Evolutionary conservation across 2,797 vertebrate genomes (phyloP), one percentile per base, ranked within the genome.

Genomic region (Hozukius guyotensis): DNA sequence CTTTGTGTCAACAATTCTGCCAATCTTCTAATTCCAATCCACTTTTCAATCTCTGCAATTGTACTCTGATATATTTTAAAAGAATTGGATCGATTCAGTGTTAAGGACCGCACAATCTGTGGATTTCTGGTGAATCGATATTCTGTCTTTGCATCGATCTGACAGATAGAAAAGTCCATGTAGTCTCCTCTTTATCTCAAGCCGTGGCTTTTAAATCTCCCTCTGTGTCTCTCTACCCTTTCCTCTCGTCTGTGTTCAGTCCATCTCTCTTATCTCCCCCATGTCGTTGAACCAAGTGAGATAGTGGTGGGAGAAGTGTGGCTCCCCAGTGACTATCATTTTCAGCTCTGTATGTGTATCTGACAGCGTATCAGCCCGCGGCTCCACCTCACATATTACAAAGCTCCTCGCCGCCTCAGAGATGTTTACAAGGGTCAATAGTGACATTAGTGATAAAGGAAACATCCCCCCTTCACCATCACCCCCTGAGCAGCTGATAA

Each of bases 371-470:
- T 91, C 92, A 75, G 84, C 85, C 75, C 55, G 16, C 79, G 4
- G 84, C 81, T 85, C 68, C 87, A 82, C 80, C 84, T 89, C 81
- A 72, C 76, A 77, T 89, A 79, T 88, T 88, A 87, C 77, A 84
- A 65, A 34, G 77, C 82, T 86, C 72, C 80, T 80, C 27, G 20
- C 84, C 81, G 85, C 85, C 69, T 81, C 69, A 18, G 80, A 84
- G 77, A 75, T 91, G 89, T 91, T 91, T 93, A 90, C 82, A 77
- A 72, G 77, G 88, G 82, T 91, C 81, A 77, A 93, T 93, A 92
- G 92, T 89, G 89, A 89, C 84, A 90, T 86, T 78, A 67, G 77
- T 79, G 88, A 93, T 93, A 91, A 90, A 90, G 71, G 73, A 79
- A 89, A 81, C 55, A 78, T 12, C 31, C 11, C 1, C 56, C 6